A percentile compares a stretch with the other conserved stretches of the same genome.
phyloP scores from a whole-genome alignment of 2,113 vertebrate genomes.

The Pimephales promelas region DNA sequence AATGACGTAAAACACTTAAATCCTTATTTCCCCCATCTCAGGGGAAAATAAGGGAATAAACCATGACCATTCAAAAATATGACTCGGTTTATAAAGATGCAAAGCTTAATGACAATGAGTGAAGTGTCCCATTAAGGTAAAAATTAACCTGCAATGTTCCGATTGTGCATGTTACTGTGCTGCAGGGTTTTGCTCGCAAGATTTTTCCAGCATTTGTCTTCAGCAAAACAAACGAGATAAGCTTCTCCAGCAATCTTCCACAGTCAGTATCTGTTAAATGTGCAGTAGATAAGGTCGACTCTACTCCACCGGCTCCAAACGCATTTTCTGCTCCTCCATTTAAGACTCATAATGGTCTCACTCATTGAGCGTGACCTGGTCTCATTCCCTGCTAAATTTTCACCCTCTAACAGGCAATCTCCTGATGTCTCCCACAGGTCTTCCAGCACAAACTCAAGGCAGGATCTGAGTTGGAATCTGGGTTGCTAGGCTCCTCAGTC shows the following conservation, averaged over 20 bases:
- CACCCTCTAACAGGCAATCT: slow-evolving; percentile 55
- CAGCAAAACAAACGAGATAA: slow-evolving; percentile 2
- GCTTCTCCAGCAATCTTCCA: slow-evolving; percentile 15
- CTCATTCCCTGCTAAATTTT: slow-evolving; percentile 58
- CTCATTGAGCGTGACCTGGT: slow-evolving; percentile 38
- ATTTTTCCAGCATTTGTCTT: background rate
- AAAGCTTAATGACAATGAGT: no score
- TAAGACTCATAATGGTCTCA: slow-evolving; percentile 51
- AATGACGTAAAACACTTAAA: no score
- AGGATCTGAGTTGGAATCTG: slow-evolving; percentile 60
- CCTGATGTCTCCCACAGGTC: slow-evolving; percentile 50
- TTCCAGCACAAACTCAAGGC: slow-evolving; percentile 50
- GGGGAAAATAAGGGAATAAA: no score
- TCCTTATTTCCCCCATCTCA: no score
- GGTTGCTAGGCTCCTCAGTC: slow-evolving; percentile 52
- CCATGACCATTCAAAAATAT: no score
- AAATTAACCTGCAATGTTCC: background rate
- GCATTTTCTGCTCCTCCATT: slow-evolving; percentile 34
- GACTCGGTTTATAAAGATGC: no score
- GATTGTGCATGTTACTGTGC: slow-evolving; percentile 5
- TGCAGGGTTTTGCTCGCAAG: background rate
- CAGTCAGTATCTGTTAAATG: slow-evolving; percentile 16
- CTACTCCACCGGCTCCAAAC: slow-evolving; percentile 11
- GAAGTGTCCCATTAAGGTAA: background rate
- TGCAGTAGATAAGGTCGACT: slow-evolving; percentile 20